These are phyloP conservation scores for Aplidium turbinatum DNA, from an alignment of 23 tunicate genomes.

Conservation along the genomic window DNA sequence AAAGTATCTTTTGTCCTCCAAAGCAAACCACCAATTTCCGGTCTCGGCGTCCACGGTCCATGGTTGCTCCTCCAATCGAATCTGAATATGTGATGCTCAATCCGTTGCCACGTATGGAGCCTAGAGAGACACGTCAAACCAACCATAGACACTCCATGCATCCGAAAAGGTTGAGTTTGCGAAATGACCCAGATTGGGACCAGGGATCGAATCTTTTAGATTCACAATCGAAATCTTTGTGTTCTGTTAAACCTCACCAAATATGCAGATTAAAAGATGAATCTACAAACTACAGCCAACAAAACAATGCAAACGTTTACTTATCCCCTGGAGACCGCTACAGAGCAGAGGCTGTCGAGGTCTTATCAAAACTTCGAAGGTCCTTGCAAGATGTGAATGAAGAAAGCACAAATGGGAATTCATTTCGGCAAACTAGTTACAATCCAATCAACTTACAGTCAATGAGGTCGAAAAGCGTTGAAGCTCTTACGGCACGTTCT, in stretches of 20 bases:
- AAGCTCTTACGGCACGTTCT: no score
- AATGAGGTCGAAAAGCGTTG: conserved; percentile 28
- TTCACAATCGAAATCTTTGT: no score
- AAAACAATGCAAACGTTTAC: no score
- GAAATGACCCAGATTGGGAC: no score
- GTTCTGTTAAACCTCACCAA: no score
- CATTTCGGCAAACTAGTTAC: background rate
- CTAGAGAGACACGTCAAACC: no score
- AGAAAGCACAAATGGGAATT: no score
- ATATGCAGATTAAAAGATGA: no score
- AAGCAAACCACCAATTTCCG: background rate
- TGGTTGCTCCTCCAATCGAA: background rate
- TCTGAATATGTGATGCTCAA: conserved; percentile 54
- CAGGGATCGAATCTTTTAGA: no score
- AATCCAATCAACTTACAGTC: background rate
- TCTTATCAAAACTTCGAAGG: conserved; percentile 46
- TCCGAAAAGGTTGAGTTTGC: no score
- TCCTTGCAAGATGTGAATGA: conserved; percentile 22
- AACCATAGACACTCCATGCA: no score
- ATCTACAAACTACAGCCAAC: no score
- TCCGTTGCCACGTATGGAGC: conserved; percentile 6
- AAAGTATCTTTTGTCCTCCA: background rate
- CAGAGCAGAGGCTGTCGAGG: conserved; percentile 42
- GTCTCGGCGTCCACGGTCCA: background rate
- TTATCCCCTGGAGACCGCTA: conserved; percentile 41